phyloP scores from a whole-genome alignment of 2,888 invertebrate genomes.

The Pachliopta kotzebuea region DNA sequence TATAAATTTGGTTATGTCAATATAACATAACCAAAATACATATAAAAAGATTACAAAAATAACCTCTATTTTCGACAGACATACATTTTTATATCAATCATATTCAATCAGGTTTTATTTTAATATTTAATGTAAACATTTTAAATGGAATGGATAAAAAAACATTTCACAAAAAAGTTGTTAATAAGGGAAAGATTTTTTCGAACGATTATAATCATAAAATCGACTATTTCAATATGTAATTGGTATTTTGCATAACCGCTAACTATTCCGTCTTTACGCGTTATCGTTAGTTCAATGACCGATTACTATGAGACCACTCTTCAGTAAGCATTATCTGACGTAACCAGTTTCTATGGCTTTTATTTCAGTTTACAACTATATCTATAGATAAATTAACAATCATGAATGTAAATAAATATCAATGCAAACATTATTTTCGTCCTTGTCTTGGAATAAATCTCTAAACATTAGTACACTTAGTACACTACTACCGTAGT shows the following conservation, averaged over 20 bases:
- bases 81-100: too few relatives aligned
- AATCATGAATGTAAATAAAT: slow-evolving; percentile 20
- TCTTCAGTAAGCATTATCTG: slow-evolving; percentile 61
- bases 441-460: background rate
- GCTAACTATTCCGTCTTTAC: slow-evolving; percentile 42
- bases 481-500: too few relatives aligned
- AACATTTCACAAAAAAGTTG: too few relatives aligned
- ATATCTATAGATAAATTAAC: slow-evolving; percentile 23
- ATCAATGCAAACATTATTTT: slow-evolving; percentile 8
- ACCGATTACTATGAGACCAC: slow-evolving; percentile 60
- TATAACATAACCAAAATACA: too few relatives aligned
- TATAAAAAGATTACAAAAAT: too few relatives aligned
- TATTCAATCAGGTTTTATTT: too few relatives aligned
- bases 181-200: too few relatives aligned
- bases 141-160: too few relatives aligned
- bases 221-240: background rate
- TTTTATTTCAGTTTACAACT: slow-evolving; percentile 35
- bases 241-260: slow-evolving; percentile 9
- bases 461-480: background rate
- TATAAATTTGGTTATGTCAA: too few relatives aligned
- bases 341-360: slow-evolving; percentile 37
- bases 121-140: too few relatives aligned
- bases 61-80: too few relatives aligned
- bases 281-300: slow-evolving; percentile 60
- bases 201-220: too few relatives aligned